These are phyloP conservation scores for Bombyx mori DNA, from an alignment of 1,140 invertebrate species.

Conservation along the genomic window DNA sequence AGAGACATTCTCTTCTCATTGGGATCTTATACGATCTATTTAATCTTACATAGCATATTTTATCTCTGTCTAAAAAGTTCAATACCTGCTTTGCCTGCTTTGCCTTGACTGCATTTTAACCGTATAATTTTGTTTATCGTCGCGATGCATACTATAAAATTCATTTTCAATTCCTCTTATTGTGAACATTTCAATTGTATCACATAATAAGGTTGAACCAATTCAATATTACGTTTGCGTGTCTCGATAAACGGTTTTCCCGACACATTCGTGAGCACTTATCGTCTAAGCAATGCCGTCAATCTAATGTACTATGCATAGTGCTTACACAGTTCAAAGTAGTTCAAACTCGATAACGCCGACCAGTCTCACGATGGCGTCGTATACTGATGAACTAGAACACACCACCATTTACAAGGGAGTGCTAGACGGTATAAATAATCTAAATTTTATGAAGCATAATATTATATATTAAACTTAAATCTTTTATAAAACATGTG, in stretches of 20 bases:
- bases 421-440: conserved; percentile 33
- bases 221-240: conserved; percentile 15
- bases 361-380: conserved; percentile 28
- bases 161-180: too few species aligned
- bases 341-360: conserved; percentile 13
- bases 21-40: too few species aligned
- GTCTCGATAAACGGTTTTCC: conserved; percentile 8
- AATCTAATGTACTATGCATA: conserved; percentile 14
- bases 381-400: conserved; percentile 44
- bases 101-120: too few species aligned
- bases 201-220: conserved; percentile 1
- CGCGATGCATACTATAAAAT: too few species aligned
- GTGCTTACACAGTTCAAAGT: conserved; percentile 12
- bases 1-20: too few species aligned
- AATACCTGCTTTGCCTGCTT: too few species aligned
- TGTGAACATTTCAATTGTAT: conserved; percentile 22
- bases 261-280: conserved; percentile 15
- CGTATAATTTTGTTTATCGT: too few species aligned
- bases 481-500: not conserved
- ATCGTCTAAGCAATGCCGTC: conserved; percentile 22
- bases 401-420: conserved; percentile 50
- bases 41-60: too few species aligned
- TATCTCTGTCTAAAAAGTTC: too few species aligned
- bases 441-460: not conserved
- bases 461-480: not conserved